A percentile compares a stretch with the other conserved stretches of the same genome.
Evolutionary conservation across 2,113 vertebrate genomes (phyloP).

Genomic region (Chroicocephalus ridibundus): DNA sequence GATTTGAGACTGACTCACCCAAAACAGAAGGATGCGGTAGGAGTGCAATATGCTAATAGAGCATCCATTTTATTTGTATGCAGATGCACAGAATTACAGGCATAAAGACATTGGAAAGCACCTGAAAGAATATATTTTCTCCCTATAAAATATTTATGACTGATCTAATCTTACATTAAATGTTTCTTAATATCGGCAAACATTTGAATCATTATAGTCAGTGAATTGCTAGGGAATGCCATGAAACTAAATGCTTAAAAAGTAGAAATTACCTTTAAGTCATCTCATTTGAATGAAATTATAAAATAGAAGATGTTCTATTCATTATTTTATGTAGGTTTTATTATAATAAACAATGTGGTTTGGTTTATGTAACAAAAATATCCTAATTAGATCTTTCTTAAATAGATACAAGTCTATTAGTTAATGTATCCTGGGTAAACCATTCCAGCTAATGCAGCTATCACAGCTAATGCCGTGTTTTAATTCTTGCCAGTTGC

Average conservation of each 20-base stretch:
- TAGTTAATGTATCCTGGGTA: slow-evolving; percentile 24
- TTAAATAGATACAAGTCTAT: slow-evolving; percentile 46
- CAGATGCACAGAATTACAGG: background rate
- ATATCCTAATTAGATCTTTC: slow-evolving; percentile 47
- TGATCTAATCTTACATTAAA: slow-evolving; percentile 10
- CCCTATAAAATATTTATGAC: slow-evolving; percentile 47
- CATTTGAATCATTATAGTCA: background rate
- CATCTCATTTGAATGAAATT: slow-evolving; percentile 32
- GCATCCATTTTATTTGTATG: slow-evolving; percentile 3
- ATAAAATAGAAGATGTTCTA: slow-evolving; percentile 6
- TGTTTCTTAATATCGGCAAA: slow-evolving; percentile 46
- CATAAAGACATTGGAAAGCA: background rate
- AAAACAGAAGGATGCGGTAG: background rate
- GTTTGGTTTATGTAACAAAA: slow-evolving; percentile 37
- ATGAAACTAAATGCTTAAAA: slow-evolving; percentile 44
- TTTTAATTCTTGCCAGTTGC: slow-evolving; percentile 53
- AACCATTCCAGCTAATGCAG: slow-evolving; percentile 46
- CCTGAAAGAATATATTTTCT: slow-evolving; percentile 11
- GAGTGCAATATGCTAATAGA: background rate
- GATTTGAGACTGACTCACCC: background rate
- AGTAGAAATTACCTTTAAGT: slow-evolving; percentile 43
- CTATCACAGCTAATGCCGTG: background rate
- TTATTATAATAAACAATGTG: slow-evolving; percentile 23
- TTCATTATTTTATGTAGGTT: slow-evolving; percentile 21
- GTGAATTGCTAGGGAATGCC: slow-evolving; percentile 4